Percentiles rank a stretch among this genome's conserved stretches.
Conservation (phyloP, 2,113 vertebrate genomes). For the Caranx ignobilis region DNA sequence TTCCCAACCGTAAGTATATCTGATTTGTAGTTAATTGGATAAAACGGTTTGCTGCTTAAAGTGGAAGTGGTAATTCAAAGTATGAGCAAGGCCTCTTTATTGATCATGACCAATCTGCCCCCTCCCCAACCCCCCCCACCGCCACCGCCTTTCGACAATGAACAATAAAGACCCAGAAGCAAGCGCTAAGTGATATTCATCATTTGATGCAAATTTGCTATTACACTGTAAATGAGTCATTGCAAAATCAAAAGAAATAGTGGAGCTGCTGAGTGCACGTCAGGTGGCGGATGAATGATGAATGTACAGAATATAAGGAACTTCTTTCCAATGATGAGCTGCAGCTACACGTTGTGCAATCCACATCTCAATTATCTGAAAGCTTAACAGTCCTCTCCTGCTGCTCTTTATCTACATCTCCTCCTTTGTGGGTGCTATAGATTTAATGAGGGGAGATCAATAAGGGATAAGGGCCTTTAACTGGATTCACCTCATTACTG, state of each 20-base stretch:
- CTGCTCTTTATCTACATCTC: conserved; percentile 14
- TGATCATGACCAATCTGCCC: conserved; percentile 55
- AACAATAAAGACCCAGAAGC: conserved; percentile 34
- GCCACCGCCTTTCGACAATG: conserved; percentile 19
- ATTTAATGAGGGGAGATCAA: conserved; percentile 37
- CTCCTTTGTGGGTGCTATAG: neutral
- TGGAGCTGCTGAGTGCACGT: conserved; percentile 22
- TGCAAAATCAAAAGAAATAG: conserved; percentile 38
- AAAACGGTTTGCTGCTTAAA: neutral
- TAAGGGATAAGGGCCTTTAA: conserved; percentile 3
- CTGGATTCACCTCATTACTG: conserved; percentile 21
- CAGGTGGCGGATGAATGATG: conserved; percentile 11
- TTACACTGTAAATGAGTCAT: conserved; percentile 43
- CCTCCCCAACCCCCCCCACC: neutral
- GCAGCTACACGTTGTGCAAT: neutral
- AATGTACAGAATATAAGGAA: conserved; percentile 7
- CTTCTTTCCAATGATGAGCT: conserved; percentile 9
- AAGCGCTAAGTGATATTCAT: conserved; percentile 42
- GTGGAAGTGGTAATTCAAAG: conserved; percentile 44
- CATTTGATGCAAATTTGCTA: conserved; percentile 41
- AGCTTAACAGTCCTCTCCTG: neutral
- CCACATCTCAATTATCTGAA: conserved; percentile 2
- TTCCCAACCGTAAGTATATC: neutral
- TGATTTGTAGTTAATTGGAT: neutral
- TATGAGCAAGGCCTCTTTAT: conserved; percentile 51